These are phyloP conservation scores for Formica aserva DNA, from an alignment of 2,888 invertebrate genomes.

Conservation along the genomic window DNA sequence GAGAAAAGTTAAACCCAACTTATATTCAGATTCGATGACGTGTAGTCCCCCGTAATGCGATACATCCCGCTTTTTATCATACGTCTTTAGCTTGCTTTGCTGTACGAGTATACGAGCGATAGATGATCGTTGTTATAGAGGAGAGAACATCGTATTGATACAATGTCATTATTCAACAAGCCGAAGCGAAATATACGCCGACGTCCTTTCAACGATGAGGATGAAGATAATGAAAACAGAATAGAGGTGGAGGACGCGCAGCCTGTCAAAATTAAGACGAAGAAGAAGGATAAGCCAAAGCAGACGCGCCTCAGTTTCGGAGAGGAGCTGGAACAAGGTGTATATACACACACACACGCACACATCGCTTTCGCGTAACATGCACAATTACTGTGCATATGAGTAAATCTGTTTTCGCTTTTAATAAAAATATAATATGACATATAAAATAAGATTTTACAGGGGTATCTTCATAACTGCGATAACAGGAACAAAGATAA, in stretches of 20 bases:
- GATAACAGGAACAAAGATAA: background rate
- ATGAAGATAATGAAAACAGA: slow-evolving; percentile 90
- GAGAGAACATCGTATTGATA: slow-evolving; percentile 53
- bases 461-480: background rate
- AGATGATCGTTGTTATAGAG: background rate
- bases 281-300: slow-evolving; percentile 86
- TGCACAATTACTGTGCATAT: background rate
- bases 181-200: slow-evolving; percentile 94
- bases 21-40: background rate
- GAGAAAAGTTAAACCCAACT: background rate
- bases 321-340: slow-evolving; percentile 86
- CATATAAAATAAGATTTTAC: background rate
- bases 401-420: slow-evolving; percentile 3
- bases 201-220: slow-evolving; percentile 90
- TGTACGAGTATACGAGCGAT: background rate
- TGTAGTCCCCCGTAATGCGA: background rate
- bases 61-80: background rate
- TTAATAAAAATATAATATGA: background rate
- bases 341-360: background rate
- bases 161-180: slow-evolving; percentile 95
- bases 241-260: slow-evolving; percentile 85
- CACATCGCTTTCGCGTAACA: no score
- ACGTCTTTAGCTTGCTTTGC: slow-evolving; percentile 3
- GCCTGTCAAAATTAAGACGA: slow-evolving; percentile 87
- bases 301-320: slow-evolving; percentile 93